These are phyloP conservation scores for Apolygus lucorum DNA, from an alignment of 1,140 invertebrate species.

Conservation along the genomic window DNA sequence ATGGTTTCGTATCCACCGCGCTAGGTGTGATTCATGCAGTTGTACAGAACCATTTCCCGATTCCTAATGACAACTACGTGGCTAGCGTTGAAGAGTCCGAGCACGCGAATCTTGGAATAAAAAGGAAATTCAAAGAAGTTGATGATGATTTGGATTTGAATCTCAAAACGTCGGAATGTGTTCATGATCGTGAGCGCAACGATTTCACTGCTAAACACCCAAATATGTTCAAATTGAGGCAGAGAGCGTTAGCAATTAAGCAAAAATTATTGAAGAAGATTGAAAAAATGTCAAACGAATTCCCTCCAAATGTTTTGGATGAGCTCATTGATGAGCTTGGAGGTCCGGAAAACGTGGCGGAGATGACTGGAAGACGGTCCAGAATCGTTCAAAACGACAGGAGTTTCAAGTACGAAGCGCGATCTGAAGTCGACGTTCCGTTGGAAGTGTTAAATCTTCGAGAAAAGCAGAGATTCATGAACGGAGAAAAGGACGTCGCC, in stretches of 20 bases:
- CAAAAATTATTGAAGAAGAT: constrained; percentile 79
- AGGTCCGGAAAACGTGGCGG: constrained; percentile 94
- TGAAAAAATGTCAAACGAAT: constrained; percentile 72
- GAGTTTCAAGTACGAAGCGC: constrained; percentile 85
- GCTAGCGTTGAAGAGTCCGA: too few relatives aligned
- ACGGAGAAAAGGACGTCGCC: constrained; percentile 95
- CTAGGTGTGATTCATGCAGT: constrained; percentile 93
- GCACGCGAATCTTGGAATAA: too few relatives aligned
- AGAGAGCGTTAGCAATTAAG: constrained; percentile 84
- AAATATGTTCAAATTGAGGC: constrained; percentile 50
- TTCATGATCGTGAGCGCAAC: constrained; percentile 57
- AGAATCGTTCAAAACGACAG: constrained; percentile 87
- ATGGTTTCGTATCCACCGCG: constrained; percentile 96
- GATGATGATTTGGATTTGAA: constrained; percentile 46
- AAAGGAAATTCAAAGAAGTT: too few relatives aligned
- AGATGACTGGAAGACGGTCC: constrained; percentile 97
- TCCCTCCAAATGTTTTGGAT: constrained; percentile 97
- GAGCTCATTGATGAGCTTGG: constrained; percentile 97
- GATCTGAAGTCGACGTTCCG: constrained; percentile 88
- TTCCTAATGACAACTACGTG: constrained; percentile 76
- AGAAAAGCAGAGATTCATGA: constrained; percentile 76
- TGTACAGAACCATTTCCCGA: constrained; percentile 95
- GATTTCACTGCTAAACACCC: constrained; percentile 55
- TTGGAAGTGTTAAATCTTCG: constrained; percentile 85
- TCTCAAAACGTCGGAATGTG: constrained; percentile 42